Evolutionary conservation across 2,888 invertebrate species (phyloP), one percentile per base, ranked within the genome.

Genomic region (Agrochola litura): DNA sequence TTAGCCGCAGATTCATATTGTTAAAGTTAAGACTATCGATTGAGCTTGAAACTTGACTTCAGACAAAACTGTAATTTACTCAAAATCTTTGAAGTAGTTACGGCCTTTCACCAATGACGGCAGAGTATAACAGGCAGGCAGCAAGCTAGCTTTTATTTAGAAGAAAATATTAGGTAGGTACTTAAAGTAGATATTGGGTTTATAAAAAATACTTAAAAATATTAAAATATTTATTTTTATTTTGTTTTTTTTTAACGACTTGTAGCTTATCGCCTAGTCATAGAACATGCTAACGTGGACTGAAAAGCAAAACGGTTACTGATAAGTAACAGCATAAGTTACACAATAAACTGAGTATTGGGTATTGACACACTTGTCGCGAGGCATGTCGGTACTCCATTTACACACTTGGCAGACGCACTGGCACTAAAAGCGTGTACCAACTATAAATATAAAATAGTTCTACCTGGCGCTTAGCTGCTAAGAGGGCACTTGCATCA

Each of bases 391-490:
- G 78, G 78, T 84, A 86, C 86, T 88, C 88, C 81, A 88, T 87
- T 91, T 91, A 89, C 90, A 90, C 89, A 89, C 89, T 93, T 93
- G 93, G 92, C 93, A 93, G 88, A 88, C 88, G 86, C 77, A 76
- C 84, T 90, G 89, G 88, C 90, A 87, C 90, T 87, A 86, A 88
- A 83, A 87, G 77, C 67, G 83, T 81, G 75, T 82, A 80, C 83
- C 72, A 77, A 77, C 89, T 90, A 90, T 86, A 88, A 91, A 89
- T 89, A 88, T 76, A 67, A 74, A 84, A 73, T 74, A 64, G 73
- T 69, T 79, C 76, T 86, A 88, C 83, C 87, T 77, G 83, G 77
- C 77, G 85, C 79, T 76, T 82, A 78, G 81, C 75, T 81, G 81
- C 81, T 74, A 54, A 60, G 75, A 41, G 65, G 52, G 73, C 60